Evolutionary conservation across 2,888 invertebrate genomes (phyloP), one percentile per base, ranked within the genome.

Genomic region (Endomychus coccineus): DNA sequence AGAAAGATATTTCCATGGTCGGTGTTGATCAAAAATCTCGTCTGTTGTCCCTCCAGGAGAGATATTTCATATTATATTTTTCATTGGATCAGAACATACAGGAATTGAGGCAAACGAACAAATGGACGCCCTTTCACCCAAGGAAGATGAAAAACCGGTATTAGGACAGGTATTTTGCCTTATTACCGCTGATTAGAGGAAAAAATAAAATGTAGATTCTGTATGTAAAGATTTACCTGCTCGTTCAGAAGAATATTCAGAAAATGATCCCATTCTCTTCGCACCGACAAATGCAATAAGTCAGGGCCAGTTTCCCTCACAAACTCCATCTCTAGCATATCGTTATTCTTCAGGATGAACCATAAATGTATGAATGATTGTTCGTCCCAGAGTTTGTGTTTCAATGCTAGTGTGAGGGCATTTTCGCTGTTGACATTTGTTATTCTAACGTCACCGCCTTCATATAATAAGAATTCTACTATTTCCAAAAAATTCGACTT

Each of bases 351-450:
- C 7, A 67, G 45, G 10, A 45, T 42, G 35, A 59, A 55, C 63
- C 64, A 68, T 25, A 67, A 54, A 17, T 54, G 48, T 19, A 66
- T 46, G 36, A 64, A 66, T 6, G 59, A 52, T 19, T 58, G 46
- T 49, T 68, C 66, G 31, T 65, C 63, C 68, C 67, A 69, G 4
- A 49, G 42, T 32, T 55, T 51, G 34, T 56, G 57, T 40, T 64
- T 61, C 14, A 64, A 43, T 2, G 68, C 68, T 16, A 60, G 46
- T 13, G 64, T 55, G 7, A 68, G 39, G 2, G 59, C 49, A 38
- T 59, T 61, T 39, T 67, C 61, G 4, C 64, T 64, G 27, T 59
- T 59, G 9, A 52, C 47, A 23, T 61, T 61, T 39, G 51, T 48
- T 3, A 59, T 48, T 3, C 54, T 53, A 10, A 61, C 48, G 50